Base-by-base conservation (phyloP, 2,113 vertebrate species). In the Thamnaconus septentrionalis region DNA sequence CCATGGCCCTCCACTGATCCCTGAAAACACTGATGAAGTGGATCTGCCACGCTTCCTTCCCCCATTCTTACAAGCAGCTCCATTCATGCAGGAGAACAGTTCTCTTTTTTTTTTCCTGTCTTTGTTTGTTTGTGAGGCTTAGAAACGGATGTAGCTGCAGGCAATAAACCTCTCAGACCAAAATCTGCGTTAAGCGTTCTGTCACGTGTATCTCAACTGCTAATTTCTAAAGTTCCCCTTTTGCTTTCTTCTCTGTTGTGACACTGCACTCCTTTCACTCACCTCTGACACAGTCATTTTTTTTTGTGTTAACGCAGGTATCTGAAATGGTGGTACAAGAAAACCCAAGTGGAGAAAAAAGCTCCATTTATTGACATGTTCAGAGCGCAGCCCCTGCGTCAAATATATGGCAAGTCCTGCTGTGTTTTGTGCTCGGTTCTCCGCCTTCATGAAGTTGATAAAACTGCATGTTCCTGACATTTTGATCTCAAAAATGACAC, bases 321-420 rank as follows among this genome's bases (percentile, higher is more conserved):
- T 86, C 89, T 98, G 8, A 93, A 88, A 61, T 99, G 96, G 96
- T 98, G 96, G 96, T 91, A 94, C 85, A 93, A 85, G 86, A 98
- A 96, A 86, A 98, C 96, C 0, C 85, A 86, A 48, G 89, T 98
- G 80, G 95, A 98, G 74, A 98, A 96, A 91, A 98, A 96, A 64
- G 85, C 87, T 9, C 95, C 97, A 0, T 96, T 99, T 80, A 98
- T 99, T 5, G 95, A 99, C 66, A 94, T 98, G 88, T 86, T 99
- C 47, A 86, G 91, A 18, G 89, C 89, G 0, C 83, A 94, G 58
- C 96, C 96, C 3, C 85, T 99, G 44, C 94, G 89, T 60, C 97
- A 96, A 83, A 97, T 99, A 77, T 98, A 99, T 0, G 97, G 97
- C 98, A 63, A 90, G 94, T 69, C 31, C 8, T 41, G 18, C 7